phyloP scores from a whole-genome alignment of 2,113 vertebrate genomes.

The Pseudonaja textilis region DNA sequence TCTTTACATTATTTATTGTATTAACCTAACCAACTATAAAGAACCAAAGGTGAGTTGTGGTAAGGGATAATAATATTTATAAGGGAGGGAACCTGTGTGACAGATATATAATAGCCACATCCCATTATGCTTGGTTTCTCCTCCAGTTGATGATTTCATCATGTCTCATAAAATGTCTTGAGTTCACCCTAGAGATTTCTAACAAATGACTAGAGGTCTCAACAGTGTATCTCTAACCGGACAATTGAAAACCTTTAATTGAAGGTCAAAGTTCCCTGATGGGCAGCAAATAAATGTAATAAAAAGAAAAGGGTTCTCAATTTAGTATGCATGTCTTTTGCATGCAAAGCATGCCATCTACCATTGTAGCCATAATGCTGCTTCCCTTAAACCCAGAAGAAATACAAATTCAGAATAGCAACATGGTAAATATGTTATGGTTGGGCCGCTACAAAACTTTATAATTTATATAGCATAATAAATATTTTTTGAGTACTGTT shows the following conservation, averaged over 20 bases:
- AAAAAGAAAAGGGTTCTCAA: background rate
- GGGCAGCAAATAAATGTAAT: background rate
- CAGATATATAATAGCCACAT: background rate
- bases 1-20: background rate
- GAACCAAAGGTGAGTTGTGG: background rate
- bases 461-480: background rate
- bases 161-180: no score
- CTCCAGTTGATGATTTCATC: background rate
- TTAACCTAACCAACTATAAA: background rate
- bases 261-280: background rate
- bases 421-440: background rate
- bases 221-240: background rate
- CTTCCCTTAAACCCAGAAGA: background rate
- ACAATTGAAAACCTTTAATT: background rate
- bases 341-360: background rate
- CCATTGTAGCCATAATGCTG: background rate
- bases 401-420: background rate
- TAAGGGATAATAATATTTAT: background rate
- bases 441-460: background rate
- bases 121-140: background rate
- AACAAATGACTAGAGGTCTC: background rate
- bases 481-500: conserved; percentile 50
- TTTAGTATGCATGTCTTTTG: background rate
- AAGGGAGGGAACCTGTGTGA: background rate
- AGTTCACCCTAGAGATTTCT: background rate